Base-by-base conservation (phyloP, 1,140 invertebrate genomes). In the Zaprionus camerounensis region DNA sequence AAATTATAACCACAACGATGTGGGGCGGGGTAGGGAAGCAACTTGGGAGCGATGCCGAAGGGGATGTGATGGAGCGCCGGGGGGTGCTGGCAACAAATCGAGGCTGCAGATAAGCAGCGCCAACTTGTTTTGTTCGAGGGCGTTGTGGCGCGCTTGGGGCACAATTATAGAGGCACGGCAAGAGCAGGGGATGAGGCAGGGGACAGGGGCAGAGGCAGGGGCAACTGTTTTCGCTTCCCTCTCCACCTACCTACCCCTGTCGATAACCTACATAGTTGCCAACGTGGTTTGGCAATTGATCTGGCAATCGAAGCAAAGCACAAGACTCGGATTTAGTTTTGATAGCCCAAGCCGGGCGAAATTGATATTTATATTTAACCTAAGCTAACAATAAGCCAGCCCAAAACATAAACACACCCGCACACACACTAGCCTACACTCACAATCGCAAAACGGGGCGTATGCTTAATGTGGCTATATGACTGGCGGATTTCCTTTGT, bases 361-460 rank as follows among this genome's bases (percentile, higher is more conserved):
- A 88, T 87, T 88, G 85, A 87, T 87, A 90, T 87, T 87, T 87
- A 88, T 84, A 87, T 87, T 87, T 90, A 87, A 90, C 84, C 70
- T 80, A 81, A 88, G 85, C 81, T 67, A 78, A 80, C 83, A 86
- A 83, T 83, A 86, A 81, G 81, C 84, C 65, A 36, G 56, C 76
- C 76, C 72, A 70, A 68, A 36, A 61, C 22, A 59, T 53, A 61
- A 22, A 49, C 53, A 71, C 41, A 74, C 65, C 57, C 15, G 17
- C 38, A 38, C 24, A 59, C 22, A 58, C 15, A 20, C 49, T 55
- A 56, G 53, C 15, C 24, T 46, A 31, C 15, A 31, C 13, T 17
- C 41, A 31, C 13, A 41, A 12, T 34, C 61, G 63, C 63, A 81
- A 63, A 26, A 82, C 81, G 26, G 63, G 80, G 80, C 83, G 77